Conservation (phyloP, 2,888 invertebrate species). For the Catocala fraxini region DNA sequence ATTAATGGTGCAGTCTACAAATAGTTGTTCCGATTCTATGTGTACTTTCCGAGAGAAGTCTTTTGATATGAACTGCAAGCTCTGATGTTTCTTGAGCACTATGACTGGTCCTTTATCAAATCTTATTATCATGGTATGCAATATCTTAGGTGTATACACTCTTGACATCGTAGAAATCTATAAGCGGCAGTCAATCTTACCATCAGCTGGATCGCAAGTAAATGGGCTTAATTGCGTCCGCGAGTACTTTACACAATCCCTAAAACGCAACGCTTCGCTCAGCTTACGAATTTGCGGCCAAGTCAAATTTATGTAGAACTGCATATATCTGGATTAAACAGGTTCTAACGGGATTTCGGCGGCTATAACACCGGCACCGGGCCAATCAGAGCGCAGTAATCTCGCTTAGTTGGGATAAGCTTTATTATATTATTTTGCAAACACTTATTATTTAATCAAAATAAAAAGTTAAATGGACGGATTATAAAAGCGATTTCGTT, state of each 20-base stretch:
- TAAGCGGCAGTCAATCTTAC: too few species aligned
- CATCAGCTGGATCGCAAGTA: too few species aligned
- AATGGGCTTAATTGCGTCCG: too few species aligned
- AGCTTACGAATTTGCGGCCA: conserved; percentile 25
- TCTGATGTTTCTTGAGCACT: too few species aligned
- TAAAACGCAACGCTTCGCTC: neutral
- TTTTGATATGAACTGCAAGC: too few species aligned
- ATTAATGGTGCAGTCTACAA: too few species aligned
- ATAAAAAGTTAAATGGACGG: conserved; percentile 16
- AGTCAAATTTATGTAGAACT: conserved; percentile 63
- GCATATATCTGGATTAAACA: conserved; percentile 66
- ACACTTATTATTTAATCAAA: conserved; percentile 35
- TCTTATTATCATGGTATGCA: too few species aligned
- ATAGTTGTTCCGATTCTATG: too few species aligned
- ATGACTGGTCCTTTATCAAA: too few species aligned
- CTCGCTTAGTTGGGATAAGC: conserved; percentile 57
- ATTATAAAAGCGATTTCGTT: conserved; percentile 7
- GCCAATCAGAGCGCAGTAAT: conserved; percentile 61
- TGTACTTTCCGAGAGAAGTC: too few species aligned
- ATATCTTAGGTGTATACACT: too few species aligned
- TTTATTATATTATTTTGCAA: conserved; percentile 24
- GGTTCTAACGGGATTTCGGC: conserved; percentile 56
- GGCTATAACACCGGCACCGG: conserved; percentile 48
- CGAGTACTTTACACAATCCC: neutral
- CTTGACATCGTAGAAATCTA: too few species aligned